Conservation (phyloP, 2,113 vertebrate genomes). For the Tupaia chinensis region DNA sequence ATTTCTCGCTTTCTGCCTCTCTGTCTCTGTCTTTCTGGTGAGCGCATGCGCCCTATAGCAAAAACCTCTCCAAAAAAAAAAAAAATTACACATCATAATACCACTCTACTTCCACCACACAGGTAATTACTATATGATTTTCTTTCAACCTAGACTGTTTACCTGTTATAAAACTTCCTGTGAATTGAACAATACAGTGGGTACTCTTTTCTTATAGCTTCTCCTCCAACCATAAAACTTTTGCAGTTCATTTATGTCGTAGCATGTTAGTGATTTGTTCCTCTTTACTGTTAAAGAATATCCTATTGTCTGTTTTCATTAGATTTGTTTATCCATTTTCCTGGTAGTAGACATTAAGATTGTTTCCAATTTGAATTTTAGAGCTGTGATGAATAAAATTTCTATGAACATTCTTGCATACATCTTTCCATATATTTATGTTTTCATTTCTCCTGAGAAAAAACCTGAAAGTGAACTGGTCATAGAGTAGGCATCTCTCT, state of each 20-base stretch:
- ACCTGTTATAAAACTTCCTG: neutral
- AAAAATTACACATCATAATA: too few relatives aligned
- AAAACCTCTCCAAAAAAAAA: too few relatives aligned
- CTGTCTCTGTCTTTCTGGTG: too few relatives aligned
- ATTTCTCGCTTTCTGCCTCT: too few relatives aligned
- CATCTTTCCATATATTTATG: neutral
- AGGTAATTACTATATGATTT: neutral
- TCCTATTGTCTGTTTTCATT: neutral
- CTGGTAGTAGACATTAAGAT: neutral
- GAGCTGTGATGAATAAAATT: neutral
- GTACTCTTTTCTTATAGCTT: neutral
- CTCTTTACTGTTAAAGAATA: neutral
- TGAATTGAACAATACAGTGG: neutral
- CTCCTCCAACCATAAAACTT: neutral
- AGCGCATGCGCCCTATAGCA: too few relatives aligned
- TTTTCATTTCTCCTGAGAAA: slow-evolving; percentile 54
- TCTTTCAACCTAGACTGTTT: neutral
- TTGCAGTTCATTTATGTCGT: neutral
- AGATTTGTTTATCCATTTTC: neutral
- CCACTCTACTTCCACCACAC: neutral
- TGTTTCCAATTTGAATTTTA: neutral
- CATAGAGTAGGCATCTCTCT: too few relatives aligned
- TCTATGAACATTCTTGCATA: neutral
- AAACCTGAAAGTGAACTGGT: neutral
- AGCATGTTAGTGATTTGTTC: neutral